A percentile compares a stretch with the other conserved stretches of the same genome.
These are phyloP conservation scores for Mionectes macconnelli DNA, from an alignment of 2,113 vertebrate genomes.

Conservation along the genomic window DNA sequence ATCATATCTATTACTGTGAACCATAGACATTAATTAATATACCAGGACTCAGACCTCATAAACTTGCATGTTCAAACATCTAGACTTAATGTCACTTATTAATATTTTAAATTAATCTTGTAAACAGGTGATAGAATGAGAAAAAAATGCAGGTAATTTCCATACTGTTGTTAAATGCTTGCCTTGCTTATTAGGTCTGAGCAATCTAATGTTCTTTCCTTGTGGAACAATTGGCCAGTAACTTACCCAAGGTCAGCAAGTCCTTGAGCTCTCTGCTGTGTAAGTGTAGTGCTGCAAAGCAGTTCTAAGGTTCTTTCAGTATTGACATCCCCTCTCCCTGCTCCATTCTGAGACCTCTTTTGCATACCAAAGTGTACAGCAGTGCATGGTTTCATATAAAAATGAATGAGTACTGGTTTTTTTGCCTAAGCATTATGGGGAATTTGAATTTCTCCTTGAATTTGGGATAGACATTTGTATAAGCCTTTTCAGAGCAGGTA, in stretches of 20 bases:
- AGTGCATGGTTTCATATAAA: neutral
- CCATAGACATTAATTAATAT: neutral
- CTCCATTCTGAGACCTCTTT: neutral
- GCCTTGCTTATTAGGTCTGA: neutral
- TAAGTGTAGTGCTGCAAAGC: neutral
- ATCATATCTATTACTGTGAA: neutral
- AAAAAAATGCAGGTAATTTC: neutral
- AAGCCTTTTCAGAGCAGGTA: neutral
- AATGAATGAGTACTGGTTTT: neutral
- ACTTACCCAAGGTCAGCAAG: slow-evolving; percentile 30
- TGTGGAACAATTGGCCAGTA: neutral
- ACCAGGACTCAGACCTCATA: neutral
- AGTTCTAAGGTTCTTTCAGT: neutral
- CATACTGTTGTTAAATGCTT: neutral
- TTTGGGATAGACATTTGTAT: neutral
- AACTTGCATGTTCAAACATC: neutral
- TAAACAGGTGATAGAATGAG: neutral
- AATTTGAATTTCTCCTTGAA: slow-evolving; percentile 4
- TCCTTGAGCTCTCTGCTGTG: slow-evolving; percentile 15
- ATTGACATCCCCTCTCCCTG: neutral
- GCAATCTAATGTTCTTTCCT: neutral
- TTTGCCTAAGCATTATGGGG: neutral
- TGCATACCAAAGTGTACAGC: neutral
- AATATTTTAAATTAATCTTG: slow-evolving; percentile 29
- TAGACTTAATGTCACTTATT: neutral